Percentiles rank a stretch among this genome's conserved stretches.
Conservation (phyloP, 2,113 vertebrate species). For the Scortum barcoo region DNA sequence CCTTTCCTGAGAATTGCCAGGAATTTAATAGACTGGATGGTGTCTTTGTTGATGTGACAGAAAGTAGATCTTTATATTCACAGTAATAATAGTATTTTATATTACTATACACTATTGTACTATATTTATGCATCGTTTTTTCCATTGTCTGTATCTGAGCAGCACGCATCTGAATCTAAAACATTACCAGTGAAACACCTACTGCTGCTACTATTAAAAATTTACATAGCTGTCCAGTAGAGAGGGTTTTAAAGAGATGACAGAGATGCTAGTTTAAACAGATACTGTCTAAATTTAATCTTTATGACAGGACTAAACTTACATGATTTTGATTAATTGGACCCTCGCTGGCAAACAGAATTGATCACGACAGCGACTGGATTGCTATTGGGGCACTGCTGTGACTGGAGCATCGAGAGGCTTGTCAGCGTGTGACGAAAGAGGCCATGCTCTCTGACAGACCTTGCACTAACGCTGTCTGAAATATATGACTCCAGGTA, state of each 20-base stretch:
- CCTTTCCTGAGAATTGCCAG: neutral
- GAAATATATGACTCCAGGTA: slow-evolving; percentile 90
- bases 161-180: neutral
- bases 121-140: neutral
- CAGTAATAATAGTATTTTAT: neutral
- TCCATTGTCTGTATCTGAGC: neutral
- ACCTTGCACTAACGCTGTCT: slow-evolving; percentile 55
- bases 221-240: neutral
- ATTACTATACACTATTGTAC: neutral
- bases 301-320: slow-evolving; percentile 10
- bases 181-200: neutral
- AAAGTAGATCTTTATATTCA: neutral
- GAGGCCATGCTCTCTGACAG: slow-evolving; percentile 61
- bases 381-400: slow-evolving; percentile 31
- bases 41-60: neutral
- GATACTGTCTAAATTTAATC: slow-evolving; percentile 15
- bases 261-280: slow-evolving; percentile 2
- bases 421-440: slow-evolving; percentile 52
- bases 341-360: slow-evolving; percentile 15
- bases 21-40: neutral
- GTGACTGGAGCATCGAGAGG: slow-evolving; percentile 38
- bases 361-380: slow-evolving; percentile 50
- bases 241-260: neutral
- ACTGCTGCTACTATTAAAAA: neutral
- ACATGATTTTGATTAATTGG: slow-evolving; percentile 52